Evolutionary conservation across 2,888 invertebrate genomes (phyloP).

Genomic region (Macropis europaea): DNA sequence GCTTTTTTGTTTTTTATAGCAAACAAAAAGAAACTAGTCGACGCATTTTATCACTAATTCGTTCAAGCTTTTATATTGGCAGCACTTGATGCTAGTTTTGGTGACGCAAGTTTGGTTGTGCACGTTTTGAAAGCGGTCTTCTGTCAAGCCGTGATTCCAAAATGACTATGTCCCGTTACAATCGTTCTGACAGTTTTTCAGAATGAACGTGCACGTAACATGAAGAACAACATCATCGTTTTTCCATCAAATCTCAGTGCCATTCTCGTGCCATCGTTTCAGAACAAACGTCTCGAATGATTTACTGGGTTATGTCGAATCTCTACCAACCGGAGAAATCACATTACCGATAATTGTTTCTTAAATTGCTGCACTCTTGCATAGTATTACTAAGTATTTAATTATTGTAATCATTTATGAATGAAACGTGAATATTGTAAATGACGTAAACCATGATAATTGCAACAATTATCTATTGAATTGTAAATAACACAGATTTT

Average conservation of each 20-base stretch:
- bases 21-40: too few species aligned
- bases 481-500: too few species aligned
- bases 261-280: neutral
- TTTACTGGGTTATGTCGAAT: neutral
- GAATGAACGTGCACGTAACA: neutral
- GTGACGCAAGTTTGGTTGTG: neutral
- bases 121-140: conserved; percentile 5
- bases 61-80: too few species aligned
- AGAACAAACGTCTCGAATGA: neutral
- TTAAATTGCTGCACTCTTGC: too few species aligned
- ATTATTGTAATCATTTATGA: too few species aligned
- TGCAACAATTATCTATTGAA: neutral
- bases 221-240: neutral
- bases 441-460: too few species aligned
- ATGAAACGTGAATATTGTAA: too few species aligned
- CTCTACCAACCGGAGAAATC: neutral
- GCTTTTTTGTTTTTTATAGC: too few species aligned
- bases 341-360: too few species aligned
- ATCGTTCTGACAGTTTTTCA: neutral
- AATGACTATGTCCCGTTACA: neutral
- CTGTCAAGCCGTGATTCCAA: neutral
- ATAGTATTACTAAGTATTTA: too few species aligned
- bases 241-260: neutral
- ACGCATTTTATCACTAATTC: too few species aligned
- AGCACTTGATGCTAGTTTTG: neutral